phyloP scores from a whole-genome alignment of 2,113 vertebrate species.

The Trochalopteron elliotii region DNA sequence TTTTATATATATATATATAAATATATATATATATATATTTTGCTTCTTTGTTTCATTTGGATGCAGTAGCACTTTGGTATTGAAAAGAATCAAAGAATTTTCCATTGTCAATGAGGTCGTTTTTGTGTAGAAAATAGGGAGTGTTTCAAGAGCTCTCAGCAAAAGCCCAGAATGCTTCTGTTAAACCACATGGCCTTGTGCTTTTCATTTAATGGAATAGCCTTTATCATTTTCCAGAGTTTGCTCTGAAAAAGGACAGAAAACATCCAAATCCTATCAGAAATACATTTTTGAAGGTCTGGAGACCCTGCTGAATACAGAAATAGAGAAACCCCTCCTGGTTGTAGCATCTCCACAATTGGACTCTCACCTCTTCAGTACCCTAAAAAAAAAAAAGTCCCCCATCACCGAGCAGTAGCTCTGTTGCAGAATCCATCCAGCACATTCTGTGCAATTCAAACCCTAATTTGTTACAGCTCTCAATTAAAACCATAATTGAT shows the following conservation, averaged over 20 bases:
- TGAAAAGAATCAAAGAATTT: slow-evolving; percentile 62
- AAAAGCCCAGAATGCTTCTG: slow-evolving; percentile 27
- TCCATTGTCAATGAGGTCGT: slow-evolving; percentile 44
- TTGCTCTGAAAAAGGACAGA: neutral
- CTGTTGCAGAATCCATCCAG: neutral
- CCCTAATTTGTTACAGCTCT: neutral
- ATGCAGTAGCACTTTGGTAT: slow-evolving; percentile 82
- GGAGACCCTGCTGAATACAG: neutral
- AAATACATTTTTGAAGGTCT: neutral
- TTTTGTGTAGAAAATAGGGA: slow-evolving; percentile 43
- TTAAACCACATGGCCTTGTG: neutral
- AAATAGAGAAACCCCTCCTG: too few relatives aligned
- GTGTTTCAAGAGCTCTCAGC: slow-evolving; percentile 55
- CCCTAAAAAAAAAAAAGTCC: neutral
- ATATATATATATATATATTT: too few relatives aligned
- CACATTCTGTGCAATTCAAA: neutral
- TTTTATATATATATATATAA: neutral
- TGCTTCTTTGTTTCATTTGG: slow-evolving; percentile 74
- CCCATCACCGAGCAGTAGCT: neutral
- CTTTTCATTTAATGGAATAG: neutral
- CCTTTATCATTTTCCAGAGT: neutral
- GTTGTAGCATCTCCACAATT: neutral
- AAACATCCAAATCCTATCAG: neutral
- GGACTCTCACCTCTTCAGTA: neutral
- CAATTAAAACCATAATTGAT: neutral